Percentiles rank a stretch among this genome's conserved stretches.
Conservation (phyloP, 2,113 vertebrate species). For the Cyprinodon tularosa region DNA sequence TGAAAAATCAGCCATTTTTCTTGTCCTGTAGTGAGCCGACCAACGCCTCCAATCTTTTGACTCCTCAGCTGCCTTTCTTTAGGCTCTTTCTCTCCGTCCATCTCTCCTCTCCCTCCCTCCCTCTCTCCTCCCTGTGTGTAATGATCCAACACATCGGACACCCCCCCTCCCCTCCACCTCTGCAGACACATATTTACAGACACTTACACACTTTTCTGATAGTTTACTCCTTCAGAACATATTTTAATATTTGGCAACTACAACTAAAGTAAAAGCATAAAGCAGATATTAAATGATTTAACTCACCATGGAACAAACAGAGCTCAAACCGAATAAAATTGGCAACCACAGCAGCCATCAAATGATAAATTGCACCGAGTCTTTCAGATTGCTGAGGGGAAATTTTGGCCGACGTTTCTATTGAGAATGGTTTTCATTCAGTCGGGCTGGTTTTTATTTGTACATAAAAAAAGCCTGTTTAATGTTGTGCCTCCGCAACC, state of each 20-base stretch:
- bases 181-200: slow-evolving; percentile 1
- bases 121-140: slow-evolving; percentile 50
- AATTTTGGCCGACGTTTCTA: no score
- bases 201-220: background rate
- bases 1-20: slow-evolving; percentile 88
- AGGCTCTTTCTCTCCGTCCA: slow-evolving; percentile 40
- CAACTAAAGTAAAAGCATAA: background rate
- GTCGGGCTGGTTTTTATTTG: no score
- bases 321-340: background rate
- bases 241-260: background rate
- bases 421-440: no score
- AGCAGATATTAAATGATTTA: background rate
- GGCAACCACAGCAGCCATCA: background rate
- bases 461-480: no score
- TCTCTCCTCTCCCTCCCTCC: slow-evolving; percentile 32
- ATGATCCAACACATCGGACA: slow-evolving; percentile 51
- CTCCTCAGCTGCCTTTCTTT: slow-evolving; percentile 52
- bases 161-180: slow-evolving; percentile 14
- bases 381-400: no score
- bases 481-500: no score
- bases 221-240: background rate
- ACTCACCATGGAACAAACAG: background rate
- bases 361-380: no score
- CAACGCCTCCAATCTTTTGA: slow-evolving; percentile 41
- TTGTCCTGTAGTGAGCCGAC: slow-evolving; percentile 36